Evolutionary conservation across 2,797 vertebrate species (phyloP), one percentile per base, ranked within the genome.

Genomic region (Salmo trutta): DNA sequence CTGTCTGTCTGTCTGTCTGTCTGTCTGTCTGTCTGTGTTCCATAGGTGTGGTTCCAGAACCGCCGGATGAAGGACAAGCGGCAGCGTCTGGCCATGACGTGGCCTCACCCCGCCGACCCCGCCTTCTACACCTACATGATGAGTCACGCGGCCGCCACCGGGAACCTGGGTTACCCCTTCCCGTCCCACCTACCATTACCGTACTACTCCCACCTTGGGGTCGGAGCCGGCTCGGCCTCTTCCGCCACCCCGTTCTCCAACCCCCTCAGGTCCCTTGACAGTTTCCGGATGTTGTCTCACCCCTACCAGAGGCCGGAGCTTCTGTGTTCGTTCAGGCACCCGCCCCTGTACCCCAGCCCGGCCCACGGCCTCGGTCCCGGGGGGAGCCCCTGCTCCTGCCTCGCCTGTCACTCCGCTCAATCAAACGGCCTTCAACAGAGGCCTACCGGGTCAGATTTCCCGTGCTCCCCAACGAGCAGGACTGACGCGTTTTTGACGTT

Each of bases 71-170:
- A 99, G 91, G 98, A 99, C 93, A 99, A 99, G 86, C 88, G 98
- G 65, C 98, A 99, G 91, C 95, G 98, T 36, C 91, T 99, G 86
- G 98, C 98, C 73, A 98, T 99, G 98, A 98, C 98, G 31, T 99
- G 98, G 98, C 98, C 98, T 78, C 98, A 99, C 87, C 98, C 98
- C 0, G 97, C 98, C 0, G 98, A 99, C 86, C 98, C 98, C 62
- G 97, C 97, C 77, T 99, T 99, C 89, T 99, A 99, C 88, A 98
- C 96, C 75, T 99, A 99, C 92, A 99, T 99, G 98, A 98, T 99
- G 97, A 98, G 96, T 93, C 98, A 99, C 84, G 97, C 98, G 0
- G 98, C 98, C 10, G 98, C 97, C 89, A 96, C 97, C 0, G 97
- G 97, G 81, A 98, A 96, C 89, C 91, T 99, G 85, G 97, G 97